These are phyloP conservation scores for Dendrophyllia cribrosa DNA, from an alignment of 64 coral and sea anemone species.

Conservation along the genomic window DNA sequence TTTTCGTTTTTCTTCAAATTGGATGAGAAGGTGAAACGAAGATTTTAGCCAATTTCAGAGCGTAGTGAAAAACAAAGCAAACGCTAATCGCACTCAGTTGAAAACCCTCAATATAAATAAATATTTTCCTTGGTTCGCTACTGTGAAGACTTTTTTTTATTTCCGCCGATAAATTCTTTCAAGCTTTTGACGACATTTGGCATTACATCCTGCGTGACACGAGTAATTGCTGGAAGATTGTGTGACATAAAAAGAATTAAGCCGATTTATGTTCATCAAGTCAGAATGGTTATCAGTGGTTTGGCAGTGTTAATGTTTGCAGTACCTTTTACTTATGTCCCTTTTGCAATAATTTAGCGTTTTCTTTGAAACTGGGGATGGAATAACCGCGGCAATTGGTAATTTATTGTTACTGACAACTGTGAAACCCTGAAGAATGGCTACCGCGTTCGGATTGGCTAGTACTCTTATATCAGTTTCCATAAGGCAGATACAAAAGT, in stretches of 20 bases:
- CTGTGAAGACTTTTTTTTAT: conserved; percentile 45
- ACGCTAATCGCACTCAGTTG: no score
- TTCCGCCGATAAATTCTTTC: conserved; percentile 29
- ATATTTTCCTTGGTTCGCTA: conserved; percentile 28
- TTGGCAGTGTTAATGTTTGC: conserved; percentile 6
- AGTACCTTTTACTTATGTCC: not conserved
- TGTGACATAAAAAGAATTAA: conserved; percentile 32
- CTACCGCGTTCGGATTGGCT: conserved; percentile 20
- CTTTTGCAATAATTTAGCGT: conserved; percentile 3
- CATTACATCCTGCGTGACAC: not conserved
- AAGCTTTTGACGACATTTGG: conserved; percentile 25
- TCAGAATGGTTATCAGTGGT: not conserved
- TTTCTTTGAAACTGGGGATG: conserved; percentile 38
- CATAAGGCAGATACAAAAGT: no score
- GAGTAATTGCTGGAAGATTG: conserved; percentile 22
- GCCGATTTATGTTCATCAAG: conserved; percentile 1
- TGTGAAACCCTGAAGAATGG: not conserved
- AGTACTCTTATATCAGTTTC: not conserved
- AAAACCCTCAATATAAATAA: no score
- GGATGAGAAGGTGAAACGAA: no score
- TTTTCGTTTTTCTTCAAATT: no score
- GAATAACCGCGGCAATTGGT: not conserved
- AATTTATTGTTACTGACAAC: not conserved
- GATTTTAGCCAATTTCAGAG: no score
- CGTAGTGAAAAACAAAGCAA: no score